Evolutionary conservation across 2,797 vertebrate species (phyloP).

Genomic region (Bradypus variegatus): DNA sequence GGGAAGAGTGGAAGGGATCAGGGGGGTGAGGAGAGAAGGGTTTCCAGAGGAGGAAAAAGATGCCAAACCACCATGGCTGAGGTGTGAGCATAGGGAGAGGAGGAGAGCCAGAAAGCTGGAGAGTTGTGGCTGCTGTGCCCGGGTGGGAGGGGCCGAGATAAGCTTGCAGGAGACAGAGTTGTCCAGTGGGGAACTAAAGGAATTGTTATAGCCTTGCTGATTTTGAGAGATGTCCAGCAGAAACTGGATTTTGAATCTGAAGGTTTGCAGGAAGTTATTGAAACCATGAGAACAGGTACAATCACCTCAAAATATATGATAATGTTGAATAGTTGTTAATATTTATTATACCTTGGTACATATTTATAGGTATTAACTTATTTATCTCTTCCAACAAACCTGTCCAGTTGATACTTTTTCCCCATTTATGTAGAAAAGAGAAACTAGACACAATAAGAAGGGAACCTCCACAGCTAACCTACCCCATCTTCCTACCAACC

Average conservation of each 20-base stretch:
- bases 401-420: background rate
- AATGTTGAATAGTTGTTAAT: background rate
- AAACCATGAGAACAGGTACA: background rate
- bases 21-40: background rate
- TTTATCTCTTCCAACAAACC: background rate
- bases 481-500: background rate
- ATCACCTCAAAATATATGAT: background rate
- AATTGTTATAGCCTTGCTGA: background rate
- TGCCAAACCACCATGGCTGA: background rate
- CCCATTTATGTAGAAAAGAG: background rate
- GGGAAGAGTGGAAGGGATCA: background rate
- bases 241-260: background rate
- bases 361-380: background rate
- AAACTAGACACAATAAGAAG: background rate
- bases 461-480: background rate
- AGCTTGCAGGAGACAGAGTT: no score
- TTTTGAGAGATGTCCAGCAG: background rate
- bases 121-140: background rate
- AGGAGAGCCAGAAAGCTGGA: background rate
- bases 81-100: background rate
- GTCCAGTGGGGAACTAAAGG: background rate
- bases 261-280: background rate
- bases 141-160: background rate
- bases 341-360: background rate
- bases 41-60: background rate